Evolutionary conservation across 2,113 vertebrate species (phyloP).

Genomic region (Columbina picui): DNA sequence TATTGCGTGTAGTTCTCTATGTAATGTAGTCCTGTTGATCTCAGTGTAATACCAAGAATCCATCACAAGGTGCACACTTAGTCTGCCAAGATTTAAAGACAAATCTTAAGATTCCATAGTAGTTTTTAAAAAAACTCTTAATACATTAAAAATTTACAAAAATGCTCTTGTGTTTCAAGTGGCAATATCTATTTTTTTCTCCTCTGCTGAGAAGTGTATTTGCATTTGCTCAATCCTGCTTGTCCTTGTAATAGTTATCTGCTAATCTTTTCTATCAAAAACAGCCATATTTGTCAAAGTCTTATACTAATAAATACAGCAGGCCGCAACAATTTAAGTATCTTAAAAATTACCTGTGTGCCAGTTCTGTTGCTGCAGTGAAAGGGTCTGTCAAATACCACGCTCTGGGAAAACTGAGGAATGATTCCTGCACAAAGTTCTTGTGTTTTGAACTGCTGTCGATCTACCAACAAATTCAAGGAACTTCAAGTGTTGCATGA

Average conservation of each 20-base stretch:
- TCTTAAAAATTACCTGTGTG: neutral
- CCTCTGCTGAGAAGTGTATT: neutral
- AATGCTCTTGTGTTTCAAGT: neutral
- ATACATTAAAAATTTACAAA: neutral
- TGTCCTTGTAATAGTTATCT: neutral
- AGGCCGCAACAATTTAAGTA: neutral
- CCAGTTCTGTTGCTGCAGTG: neutral
- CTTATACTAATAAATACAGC: neutral
- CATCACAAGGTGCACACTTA: neutral
- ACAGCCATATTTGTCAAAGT: neutral
- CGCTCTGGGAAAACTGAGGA: neutral
- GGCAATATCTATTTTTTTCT: neutral
- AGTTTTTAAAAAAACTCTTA: neutral
- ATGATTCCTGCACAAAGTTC: neutral
- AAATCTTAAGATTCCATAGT: neutral
- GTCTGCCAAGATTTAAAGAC: neutral
- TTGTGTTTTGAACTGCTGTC: neutral
- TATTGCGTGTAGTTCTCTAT: neutral
- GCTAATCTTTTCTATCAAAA: neutral
- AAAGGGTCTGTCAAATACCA: rapidly evolving
- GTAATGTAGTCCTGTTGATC: neutral
- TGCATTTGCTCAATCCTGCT: neutral
- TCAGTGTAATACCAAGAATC: neutral
- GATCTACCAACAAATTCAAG: neutral
- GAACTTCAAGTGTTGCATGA: neutral